Evolutionary conservation across 2,888 invertebrate genomes (phyloP).

Genomic region (Epinotia bilunana): DNA sequence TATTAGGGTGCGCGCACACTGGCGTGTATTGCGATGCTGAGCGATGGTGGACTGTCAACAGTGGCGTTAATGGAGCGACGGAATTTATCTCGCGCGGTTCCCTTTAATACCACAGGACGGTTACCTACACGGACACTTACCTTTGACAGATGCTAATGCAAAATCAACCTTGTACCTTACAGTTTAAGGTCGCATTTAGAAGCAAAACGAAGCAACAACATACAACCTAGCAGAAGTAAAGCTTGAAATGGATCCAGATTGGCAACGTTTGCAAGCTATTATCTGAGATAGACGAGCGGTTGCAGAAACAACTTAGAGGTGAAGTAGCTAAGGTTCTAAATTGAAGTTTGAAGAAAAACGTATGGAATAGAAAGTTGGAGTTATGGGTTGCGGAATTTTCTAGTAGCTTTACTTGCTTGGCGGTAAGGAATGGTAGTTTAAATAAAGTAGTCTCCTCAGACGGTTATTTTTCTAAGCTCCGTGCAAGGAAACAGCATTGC

Average conservation of each 20-base stretch:
- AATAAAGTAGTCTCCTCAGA: constrained; percentile 29
- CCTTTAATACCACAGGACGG: constrained; percentile 27
- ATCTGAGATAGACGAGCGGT: not conserved
- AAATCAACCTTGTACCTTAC: not conserved
- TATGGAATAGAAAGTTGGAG: constrained; percentile 8
- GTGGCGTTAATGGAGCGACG: constrained; percentile 35
- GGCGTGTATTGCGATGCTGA: constrained; percentile 44
- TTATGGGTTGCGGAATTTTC: constrained; percentile 34
- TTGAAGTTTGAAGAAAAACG: constrained; percentile 1
- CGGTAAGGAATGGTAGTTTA: constrained; percentile 34
- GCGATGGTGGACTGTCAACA: constrained; percentile 40
- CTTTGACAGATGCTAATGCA: not conserved
- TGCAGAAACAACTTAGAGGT: not conserved
- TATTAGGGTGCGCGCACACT: constrained; percentile 37
- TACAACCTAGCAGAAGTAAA: constrained; percentile 4
- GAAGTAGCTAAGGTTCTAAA: not conserved
- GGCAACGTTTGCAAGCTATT: constrained; percentile 28
- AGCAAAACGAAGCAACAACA: not conserved
- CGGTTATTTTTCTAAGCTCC: constrained; percentile 24
- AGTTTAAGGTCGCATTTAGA: not conserved
- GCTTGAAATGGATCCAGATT: constrained; percentile 22
- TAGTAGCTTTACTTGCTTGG: constrained; percentile 34
- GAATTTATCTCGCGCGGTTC: constrained; percentile 40
- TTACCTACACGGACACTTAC: constrained; percentile 26
- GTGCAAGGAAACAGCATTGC: constrained; percentile 3